Percentiles rank a stretch among this genome's conserved stretches.
phyloP scores from a whole-genome alignment of 2,113 vertebrate species.

The Callionymus lyra region DNA sequence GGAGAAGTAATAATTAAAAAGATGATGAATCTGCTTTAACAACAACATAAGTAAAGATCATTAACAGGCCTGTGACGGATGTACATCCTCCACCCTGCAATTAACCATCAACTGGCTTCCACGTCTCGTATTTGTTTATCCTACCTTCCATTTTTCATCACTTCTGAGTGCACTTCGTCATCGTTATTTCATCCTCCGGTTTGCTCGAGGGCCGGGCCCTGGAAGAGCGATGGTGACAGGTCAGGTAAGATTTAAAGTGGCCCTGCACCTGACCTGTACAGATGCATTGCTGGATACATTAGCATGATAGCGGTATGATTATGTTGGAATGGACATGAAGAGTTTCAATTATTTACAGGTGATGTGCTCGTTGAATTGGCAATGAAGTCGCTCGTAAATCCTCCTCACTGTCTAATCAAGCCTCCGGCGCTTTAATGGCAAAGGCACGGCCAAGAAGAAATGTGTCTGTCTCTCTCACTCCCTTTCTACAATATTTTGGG shows the following conservation, averaged over 20 bases:
- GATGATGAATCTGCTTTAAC: slow-evolving; percentile 26
- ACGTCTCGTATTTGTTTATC: slow-evolving; percentile 33
- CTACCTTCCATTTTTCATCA: slow-evolving; percentile 30
- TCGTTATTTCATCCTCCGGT: slow-evolving; percentile 30
- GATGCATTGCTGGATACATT: slow-evolving; percentile 46
- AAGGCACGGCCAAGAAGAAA: slow-evolving; percentile 32
- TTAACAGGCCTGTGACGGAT: slow-evolving; percentile 27
- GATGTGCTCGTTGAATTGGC: slow-evolving; percentile 64
- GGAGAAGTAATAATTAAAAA: slow-evolving; percentile 29
- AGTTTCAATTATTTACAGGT: slow-evolving; percentile 73
- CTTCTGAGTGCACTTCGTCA: slow-evolving; percentile 28
- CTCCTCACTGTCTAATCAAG: slow-evolving; percentile 62
- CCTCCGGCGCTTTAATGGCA: slow-evolving; percentile 61
- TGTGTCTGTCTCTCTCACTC: slow-evolving; percentile 4
- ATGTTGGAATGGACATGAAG: slow-evolving; percentile 66
- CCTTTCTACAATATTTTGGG: slow-evolving; percentile 23
- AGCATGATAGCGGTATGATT: slow-evolving; percentile 63
- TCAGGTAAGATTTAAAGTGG: slow-evolving; percentile 50
- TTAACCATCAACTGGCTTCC: neutral
- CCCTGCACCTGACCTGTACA: slow-evolving; percentile 41
- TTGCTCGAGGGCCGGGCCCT: slow-evolving; percentile 21
- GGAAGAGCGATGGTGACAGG: slow-evolving; percentile 46
- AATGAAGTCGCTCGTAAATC: slow-evolving; percentile 67
- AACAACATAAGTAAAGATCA: slow-evolving; percentile 30
- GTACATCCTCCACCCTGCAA: slow-evolving; percentile 13